A percentile compares a stretch with the other conserved stretches of the same genome.
These are phyloP conservation scores for Siniperca scherzeri DNA, from an alignment of 2,797 vertebrate species.

Conservation along the genomic window DNA sequence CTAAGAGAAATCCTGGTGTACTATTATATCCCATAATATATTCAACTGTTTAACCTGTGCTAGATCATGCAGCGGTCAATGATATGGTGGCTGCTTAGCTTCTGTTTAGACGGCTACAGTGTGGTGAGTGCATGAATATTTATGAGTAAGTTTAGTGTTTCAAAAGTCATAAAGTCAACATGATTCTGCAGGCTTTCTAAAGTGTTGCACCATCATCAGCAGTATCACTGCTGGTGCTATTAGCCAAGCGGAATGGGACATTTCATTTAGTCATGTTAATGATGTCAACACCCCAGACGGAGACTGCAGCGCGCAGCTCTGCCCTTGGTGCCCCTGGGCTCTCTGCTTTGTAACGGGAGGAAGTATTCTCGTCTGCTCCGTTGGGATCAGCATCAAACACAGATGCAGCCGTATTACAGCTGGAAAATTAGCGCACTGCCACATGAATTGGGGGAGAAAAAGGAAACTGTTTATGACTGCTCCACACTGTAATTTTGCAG, in stretches of 20 bases:
- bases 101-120: background rate
- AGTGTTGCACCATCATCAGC: constrained; percentile 35
- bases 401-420: constrained; percentile 60
- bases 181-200: constrained; percentile 36
- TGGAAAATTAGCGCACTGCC: constrained; percentile 63
- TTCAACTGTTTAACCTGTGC: constrained; percentile 16
- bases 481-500: constrained; percentile 62
- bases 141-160: background rate
- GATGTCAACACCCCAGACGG: constrained; percentile 76
- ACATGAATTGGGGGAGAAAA: constrained; percentile 25
- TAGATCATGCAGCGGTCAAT: constrained; percentile 6
- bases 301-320: constrained; percentile 42
- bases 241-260: constrained; percentile 36
- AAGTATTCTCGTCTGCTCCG: constrained; percentile 44
- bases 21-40: constrained; percentile 14
- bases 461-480: constrained; percentile 35
- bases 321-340: constrained; percentile 35
- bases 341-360: constrained; percentile 33
- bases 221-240: constrained; percentile 20
- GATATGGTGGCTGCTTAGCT: background rate
- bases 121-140: background rate
- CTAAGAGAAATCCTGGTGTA: background rate
- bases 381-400: constrained; percentile 69
- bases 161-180: constrained; percentile 34
- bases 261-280: constrained; percentile 76